A percentile compares a stretch with the other conserved stretches of the same genome.
These are phyloP conservation scores for Tachina lurida DNA, from an alignment of 2,888 invertebrate species.

Conservation along the genomic window DNA sequence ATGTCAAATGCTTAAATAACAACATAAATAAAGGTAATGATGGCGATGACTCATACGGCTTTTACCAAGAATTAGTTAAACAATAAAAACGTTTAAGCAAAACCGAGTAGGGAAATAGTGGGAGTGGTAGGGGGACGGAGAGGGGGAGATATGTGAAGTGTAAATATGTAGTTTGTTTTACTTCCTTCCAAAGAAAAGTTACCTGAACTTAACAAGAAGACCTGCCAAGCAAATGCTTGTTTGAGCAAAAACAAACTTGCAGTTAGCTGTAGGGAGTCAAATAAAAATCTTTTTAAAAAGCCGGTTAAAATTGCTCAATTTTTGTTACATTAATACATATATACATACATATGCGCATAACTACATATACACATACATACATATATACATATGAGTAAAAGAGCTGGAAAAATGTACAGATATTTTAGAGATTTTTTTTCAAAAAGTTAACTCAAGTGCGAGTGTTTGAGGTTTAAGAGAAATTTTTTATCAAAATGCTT, in stretches of 20 bases:
- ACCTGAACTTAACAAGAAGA: conserved; percentile 29
- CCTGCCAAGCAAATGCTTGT: conserved; percentile 24
- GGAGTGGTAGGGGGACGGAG: too few species aligned
- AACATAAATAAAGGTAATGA: conserved; percentile 17
- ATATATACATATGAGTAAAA: conserved; percentile 21
- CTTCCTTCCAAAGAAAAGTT: conserved; percentile 47
- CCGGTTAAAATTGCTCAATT: conserved; percentile 36
- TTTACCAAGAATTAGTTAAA: conserved; percentile 65
- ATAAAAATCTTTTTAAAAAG: conserved; percentile 3
- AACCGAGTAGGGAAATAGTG: background rate
- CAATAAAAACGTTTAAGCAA: conserved; percentile 53
- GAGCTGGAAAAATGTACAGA: conserved; percentile 3
- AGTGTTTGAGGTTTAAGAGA: conserved; percentile 12
- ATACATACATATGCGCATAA: too few species aligned
- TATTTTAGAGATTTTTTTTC: background rate
- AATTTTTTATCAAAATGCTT: background rate
- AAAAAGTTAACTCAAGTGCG: conserved; percentile 46
- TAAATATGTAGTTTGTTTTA: conserved; percentile 8
- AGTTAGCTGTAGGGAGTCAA: conserved; percentile 15
- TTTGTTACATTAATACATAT: background rate
- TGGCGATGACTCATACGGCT: conserved; percentile 65
- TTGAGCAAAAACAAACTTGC: background rate
- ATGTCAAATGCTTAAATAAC: conserved; percentile 43
- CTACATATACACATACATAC: too few species aligned
- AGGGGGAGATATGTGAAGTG: conserved; percentile 33